Conservation (phyloP, 2,888 invertebrate species). For the Allacma fusca region DNA sequence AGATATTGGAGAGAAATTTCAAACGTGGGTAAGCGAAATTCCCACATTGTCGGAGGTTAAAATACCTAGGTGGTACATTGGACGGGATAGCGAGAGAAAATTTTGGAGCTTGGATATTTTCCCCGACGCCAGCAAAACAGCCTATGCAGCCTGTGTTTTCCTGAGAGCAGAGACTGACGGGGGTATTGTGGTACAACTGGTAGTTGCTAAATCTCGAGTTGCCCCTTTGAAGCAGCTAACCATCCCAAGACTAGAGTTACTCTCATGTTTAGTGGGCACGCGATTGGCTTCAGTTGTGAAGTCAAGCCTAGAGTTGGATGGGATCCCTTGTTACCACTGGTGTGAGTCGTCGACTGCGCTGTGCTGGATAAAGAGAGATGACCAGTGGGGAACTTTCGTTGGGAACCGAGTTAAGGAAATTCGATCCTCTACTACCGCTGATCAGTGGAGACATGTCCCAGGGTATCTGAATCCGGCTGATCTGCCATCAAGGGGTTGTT, state of each 20-base stretch:
- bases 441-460: slow-evolving; percentile 54
- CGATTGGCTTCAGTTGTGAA: slow-evolving; percentile 36
- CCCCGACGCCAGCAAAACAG: slow-evolving; percentile 61
- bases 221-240: slow-evolving; percentile 57
- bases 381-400: slow-evolving; percentile 57
- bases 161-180: slow-evolving; percentile 50
- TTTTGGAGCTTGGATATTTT: slow-evolving; percentile 60
- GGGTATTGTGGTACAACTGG: slow-evolving; percentile 53
- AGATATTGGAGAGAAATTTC: slow-evolving; percentile 25
- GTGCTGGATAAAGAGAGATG: slow-evolving; percentile 51
- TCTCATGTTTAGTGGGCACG: slow-evolving; percentile 51
- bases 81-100: background rate
- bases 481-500: slow-evolving; percentile 58
- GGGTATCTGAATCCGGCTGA: slow-evolving; percentile 58
- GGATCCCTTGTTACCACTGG: slow-evolving; percentile 42
- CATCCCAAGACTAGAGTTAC: slow-evolving; percentile 54
- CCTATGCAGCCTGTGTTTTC: slow-evolving; percentile 61
- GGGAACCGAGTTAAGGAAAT: slow-evolving; percentile 52
- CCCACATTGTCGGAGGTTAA: background rate
- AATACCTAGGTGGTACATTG: slow-evolving; percentile 13
- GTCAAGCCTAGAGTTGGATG: slow-evolving; percentile 13
- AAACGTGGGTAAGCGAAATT: background rate
- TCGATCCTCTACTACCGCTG: background rate
- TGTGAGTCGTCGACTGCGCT: slow-evolving; percentile 53
- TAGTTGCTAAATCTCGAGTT: slow-evolving; percentile 62